Conservation (phyloP, 2,113 vertebrate genomes). For the Macheiramphus alcinus region DNA sequence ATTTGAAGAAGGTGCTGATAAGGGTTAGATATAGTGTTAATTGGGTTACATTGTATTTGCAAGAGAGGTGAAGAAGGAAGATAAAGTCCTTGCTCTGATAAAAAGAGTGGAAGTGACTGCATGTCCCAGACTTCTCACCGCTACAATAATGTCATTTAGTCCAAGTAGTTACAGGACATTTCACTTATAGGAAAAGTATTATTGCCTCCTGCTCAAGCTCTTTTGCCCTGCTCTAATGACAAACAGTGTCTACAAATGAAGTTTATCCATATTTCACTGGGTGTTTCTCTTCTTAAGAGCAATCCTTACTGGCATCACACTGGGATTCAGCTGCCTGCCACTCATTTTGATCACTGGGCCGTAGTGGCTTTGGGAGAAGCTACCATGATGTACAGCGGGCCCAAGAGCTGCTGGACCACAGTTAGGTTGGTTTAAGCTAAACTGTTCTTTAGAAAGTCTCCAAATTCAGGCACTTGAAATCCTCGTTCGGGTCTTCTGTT, state of each 20-base stretch:
- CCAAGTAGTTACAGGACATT: neutral
- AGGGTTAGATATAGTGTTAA: slow-evolving; percentile 14
- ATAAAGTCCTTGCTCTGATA: neutral
- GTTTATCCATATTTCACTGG: neutral
- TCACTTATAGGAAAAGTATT: neutral
- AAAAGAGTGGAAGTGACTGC: neutral
- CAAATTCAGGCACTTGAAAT: neutral
- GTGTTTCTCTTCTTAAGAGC: neutral
- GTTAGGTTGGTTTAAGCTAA: neutral
- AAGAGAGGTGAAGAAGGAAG: neutral
- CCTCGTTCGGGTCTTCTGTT: neutral
- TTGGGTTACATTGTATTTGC: neutral
- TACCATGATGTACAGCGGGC: neutral
- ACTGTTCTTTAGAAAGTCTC: neutral
- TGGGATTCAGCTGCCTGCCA: neutral
- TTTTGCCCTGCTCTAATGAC: neutral
- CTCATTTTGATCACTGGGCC: neutral
- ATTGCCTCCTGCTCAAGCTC: neutral
- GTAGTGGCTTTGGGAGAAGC: neutral
- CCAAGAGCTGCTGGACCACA: neutral
- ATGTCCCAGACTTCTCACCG: neutral
- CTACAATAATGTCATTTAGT: neutral
- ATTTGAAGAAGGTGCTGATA: neutral
- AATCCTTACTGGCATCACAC: neutral
- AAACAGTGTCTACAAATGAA: neutral